A percentile compares a stretch with the other conserved stretches of the same genome.
phyloP scores from a whole-genome alignment of 1,140 invertebrate genomes.

The Aphidius gifuensis region DNA sequence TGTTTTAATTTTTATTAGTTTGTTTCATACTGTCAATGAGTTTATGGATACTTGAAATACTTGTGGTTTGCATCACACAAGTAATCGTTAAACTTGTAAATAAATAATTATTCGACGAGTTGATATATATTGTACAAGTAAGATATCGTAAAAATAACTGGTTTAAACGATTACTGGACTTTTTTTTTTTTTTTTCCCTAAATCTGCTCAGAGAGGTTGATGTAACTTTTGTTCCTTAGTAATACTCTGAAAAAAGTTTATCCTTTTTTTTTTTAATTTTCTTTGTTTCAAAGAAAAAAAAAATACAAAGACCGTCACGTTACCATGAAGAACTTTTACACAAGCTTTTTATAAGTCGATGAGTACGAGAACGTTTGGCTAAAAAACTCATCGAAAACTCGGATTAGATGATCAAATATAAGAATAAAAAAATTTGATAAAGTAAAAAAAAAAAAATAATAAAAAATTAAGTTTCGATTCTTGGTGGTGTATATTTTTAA shows the following conservation, averaged over 20 bases:
- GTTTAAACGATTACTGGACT: too few relatives aligned
- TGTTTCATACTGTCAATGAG: too few relatives aligned
- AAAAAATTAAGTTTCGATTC: constrained; percentile 4
- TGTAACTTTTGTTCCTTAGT: too few relatives aligned
- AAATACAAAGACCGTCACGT: constrained; percentile 28
- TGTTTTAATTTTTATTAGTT: too few relatives aligned
- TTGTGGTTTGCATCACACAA: too few relatives aligned
- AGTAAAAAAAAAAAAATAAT: constrained; percentile 17
- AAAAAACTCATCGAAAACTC: constrained; percentile 51
- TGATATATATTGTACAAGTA: too few relatives aligned
- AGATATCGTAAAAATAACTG: too few relatives aligned
- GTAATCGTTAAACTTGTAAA: too few relatives aligned
- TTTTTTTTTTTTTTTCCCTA: too few relatives aligned
- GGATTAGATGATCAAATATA: constrained; percentile 37
- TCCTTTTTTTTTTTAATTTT: not conserved
- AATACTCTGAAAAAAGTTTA: not conserved
- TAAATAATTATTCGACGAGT: too few relatives aligned
- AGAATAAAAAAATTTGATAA: constrained; percentile 14
- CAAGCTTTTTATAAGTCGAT: constrained; percentile 49
- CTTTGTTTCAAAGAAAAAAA: constrained; percentile 19
- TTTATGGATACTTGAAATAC: too few relatives aligned
- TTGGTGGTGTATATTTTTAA: not conserved
- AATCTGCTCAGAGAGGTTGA: too few relatives aligned
- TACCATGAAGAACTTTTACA: constrained; percentile 41
- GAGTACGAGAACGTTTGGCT: constrained; percentile 32